A percentile compares a stretch with the other conserved stretches of the same genome.
phyloP scores from a whole-genome alignment of 2,888 invertebrate genomes.

The Pinctada fucata region DNA sequence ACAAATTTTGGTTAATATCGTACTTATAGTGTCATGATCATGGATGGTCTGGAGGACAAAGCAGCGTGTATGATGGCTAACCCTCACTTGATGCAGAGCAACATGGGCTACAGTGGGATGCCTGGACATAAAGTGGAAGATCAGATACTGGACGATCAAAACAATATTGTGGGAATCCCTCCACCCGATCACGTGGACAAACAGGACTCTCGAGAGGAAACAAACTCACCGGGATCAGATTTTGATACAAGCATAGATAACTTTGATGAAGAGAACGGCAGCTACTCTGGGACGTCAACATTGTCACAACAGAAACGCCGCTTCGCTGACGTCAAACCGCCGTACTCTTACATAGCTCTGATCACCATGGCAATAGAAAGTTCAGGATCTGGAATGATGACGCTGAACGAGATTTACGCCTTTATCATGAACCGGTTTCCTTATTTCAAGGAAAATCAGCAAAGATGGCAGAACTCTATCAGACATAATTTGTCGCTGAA shows the following conservation, averaged over 20 bases:
- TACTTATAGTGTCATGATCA: not conserved
- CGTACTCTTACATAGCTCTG: conserved; percentile 98
- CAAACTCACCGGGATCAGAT: conserved; percentile 26
- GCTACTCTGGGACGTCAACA: conserved; percentile 64
- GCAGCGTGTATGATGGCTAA: conserved; percentile 56
- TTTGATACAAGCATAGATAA: conserved; percentile 29
- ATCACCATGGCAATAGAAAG: conserved; percentile 99
- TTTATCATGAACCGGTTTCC: conserved; percentile 94
- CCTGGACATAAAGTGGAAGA: conserved; percentile 15
- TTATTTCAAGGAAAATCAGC: conserved; percentile 89
- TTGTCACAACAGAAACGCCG: conserved; percentile 71
- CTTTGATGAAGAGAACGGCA: conserved; percentile 38
- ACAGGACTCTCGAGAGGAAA: conserved; percentile 25
- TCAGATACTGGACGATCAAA: conserved; percentile 9
- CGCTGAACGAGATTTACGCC: conserved; percentile 88
- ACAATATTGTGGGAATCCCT: conserved; percentile 9
- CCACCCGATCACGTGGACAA: conserved; percentile 25
- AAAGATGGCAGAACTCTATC: conserved; percentile 81
- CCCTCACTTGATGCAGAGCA: conserved; percentile 45
- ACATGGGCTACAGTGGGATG: conserved; percentile 19
- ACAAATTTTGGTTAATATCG: not conserved
- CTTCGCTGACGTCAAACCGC: conserved; percentile 93
- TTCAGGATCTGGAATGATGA: conserved; percentile 97
- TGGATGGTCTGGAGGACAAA: conserved; percentile 37
- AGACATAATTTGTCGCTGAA: conserved; percentile 96